These are phyloP conservation scores for Pteropus alecto DNA, from an alignment of 2,113 vertebrate species.

Conservation along the genomic window DNA sequence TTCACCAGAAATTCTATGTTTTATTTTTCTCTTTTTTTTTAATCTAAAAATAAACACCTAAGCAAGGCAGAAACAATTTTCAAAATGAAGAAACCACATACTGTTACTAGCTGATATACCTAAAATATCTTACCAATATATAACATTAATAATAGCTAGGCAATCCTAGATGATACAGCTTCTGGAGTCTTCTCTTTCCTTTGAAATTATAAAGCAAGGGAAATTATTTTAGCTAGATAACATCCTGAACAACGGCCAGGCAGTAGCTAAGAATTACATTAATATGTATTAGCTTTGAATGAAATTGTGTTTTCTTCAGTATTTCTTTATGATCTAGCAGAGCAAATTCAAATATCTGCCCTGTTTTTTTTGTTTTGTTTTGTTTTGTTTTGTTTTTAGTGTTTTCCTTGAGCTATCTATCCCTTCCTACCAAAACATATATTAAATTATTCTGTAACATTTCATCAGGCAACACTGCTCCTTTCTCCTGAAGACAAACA, in stretches of 20 bases:
- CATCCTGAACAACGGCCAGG: neutral
- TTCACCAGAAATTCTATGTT: neutral
- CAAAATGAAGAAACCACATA: neutral
- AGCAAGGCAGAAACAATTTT: neutral
- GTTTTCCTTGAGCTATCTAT: neutral
- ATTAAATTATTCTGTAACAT: constrained; percentile 33
- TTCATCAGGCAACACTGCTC: neutral
- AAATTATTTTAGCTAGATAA: constrained; percentile 57
- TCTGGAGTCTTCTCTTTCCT: neutral
- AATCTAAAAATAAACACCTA: neutral
- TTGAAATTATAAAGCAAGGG: neutral
- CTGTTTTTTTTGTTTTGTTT: no score
- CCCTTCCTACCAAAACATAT: neutral
- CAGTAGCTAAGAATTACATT: constrained; percentile 44
- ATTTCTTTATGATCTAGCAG: constrained; percentile 39
- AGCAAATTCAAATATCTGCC: neutral
- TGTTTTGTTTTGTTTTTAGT: neutral
- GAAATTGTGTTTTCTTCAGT: constrained; percentile 41
- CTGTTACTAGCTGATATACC: neutral
- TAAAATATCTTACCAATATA: neutral
- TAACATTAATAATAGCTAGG: neutral
- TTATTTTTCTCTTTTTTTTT: neutral
- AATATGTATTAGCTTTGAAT: constrained; percentile 57
- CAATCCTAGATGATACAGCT: neutral
- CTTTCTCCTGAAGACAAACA: neutral